phyloP scores from a whole-genome alignment of 35 echinoderm and acorn worm species.

The Heliocidaris tuberculata region DNA sequence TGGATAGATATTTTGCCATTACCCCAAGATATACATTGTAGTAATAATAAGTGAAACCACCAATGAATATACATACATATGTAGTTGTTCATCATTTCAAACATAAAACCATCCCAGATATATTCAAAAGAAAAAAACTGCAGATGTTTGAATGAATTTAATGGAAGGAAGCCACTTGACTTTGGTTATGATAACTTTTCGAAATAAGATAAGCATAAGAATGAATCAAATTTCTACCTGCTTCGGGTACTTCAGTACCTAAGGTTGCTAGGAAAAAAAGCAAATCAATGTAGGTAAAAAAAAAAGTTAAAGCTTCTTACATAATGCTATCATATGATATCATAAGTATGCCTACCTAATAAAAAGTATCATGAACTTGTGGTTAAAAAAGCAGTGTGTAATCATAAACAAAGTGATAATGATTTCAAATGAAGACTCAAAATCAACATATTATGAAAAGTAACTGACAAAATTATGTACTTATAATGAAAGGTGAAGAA shows the following conservation, averaged over 20 bases:
- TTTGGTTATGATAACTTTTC: neutral
- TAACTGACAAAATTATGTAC: neutral
- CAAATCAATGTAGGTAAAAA: neutral
- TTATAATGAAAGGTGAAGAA: neutral
- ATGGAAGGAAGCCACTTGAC: no score
- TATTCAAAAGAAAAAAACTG: neutral
- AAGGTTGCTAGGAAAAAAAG: neutral
- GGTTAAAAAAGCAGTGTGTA: neutral
- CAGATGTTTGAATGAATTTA: neutral
- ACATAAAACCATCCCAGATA: neutral
- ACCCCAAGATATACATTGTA: neutral
- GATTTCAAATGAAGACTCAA: no score
- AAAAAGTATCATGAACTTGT: neutral
- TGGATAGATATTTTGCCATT: neutral
- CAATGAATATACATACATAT: no score
- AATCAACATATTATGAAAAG: no score
- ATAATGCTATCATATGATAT: neutral
- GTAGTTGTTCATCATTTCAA: neutral
- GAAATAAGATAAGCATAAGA: neutral
- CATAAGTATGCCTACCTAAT: neutral
- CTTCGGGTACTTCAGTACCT: constrained; percentile 35
- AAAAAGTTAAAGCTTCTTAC: neutral
- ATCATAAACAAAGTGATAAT: neutral
- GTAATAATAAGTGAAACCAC: no score
- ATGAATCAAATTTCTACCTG: neutral